These are phyloP conservation scores for Triplophysa rosa DNA, from an alignment of 2,113 vertebrate genomes.

Conservation along the genomic window DNA sequence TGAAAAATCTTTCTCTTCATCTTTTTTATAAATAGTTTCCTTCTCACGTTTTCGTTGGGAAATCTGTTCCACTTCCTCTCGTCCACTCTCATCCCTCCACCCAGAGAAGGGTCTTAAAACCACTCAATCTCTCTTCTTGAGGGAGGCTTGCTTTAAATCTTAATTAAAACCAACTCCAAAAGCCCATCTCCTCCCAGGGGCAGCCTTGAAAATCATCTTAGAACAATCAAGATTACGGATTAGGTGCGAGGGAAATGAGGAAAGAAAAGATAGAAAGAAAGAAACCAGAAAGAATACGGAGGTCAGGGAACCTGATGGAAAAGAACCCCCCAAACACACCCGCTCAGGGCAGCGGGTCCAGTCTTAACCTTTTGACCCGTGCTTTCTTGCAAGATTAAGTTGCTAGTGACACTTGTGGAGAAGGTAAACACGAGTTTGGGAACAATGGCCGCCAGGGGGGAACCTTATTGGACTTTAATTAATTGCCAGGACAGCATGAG, in stretches of 20 bases:
- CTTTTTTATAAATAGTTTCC: neutral
- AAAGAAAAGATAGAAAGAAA: constrained; percentile 49
- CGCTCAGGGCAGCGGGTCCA: constrained; percentile 59
- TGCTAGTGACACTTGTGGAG: constrained; percentile 70
- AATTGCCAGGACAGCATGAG: constrained; percentile 69
- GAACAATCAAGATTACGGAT: constrained; percentile 79
- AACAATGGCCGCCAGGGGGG: constrained; percentile 74
- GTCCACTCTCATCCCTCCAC: constrained; percentile 64
- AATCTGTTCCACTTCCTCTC: constrained; percentile 66
- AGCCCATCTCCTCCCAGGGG: constrained; percentile 64
- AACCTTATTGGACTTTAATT: constrained; percentile 83
- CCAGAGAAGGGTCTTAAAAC: constrained; percentile 50
- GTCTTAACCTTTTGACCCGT: constrained; percentile 75
- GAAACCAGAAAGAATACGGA: constrained; percentile 35
- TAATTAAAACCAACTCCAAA: constrained; percentile 77
- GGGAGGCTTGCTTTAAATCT: constrained; percentile 76
- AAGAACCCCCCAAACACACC: constrained; percentile 30
- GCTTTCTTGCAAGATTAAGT: constrained; percentile 77
- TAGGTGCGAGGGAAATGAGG: constrained; percentile 73
- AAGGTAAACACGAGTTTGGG: constrained; percentile 72
- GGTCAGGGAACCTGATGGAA: constrained; percentile 51
- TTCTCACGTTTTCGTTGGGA: constrained; percentile 25
- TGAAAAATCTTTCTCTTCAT: constrained; percentile 5
- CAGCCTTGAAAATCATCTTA: constrained; percentile 76
- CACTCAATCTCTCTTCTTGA: constrained; percentile 71